A percentile compares a stretch with the other conserved stretches of the same genome.
phyloP scores from a whole-genome alignment of 2,888 invertebrate genomes.

The Pheosia tremula region DNA sequence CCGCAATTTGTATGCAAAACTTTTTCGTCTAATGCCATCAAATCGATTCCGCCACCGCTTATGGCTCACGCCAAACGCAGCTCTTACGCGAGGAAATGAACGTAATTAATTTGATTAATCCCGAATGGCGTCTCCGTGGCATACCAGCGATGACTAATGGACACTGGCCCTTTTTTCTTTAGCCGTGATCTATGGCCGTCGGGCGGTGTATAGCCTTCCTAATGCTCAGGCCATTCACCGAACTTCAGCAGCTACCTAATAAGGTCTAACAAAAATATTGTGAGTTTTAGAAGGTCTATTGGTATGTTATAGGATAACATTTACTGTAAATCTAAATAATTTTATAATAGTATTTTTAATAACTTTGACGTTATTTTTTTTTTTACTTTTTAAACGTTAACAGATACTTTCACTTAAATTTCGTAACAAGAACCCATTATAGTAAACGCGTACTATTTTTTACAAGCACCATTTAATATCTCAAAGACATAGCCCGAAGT shows the following conservation, averaged over 20 bases:
- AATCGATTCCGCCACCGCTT: constrained; percentile 16
- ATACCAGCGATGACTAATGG: constrained; percentile 66
- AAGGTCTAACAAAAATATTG: background rate
- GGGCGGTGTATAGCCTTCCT: background rate
- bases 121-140: constrained; percentile 59
- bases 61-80: constrained; percentile 31
- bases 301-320: too few relatives aligned
- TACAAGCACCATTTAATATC: constrained; percentile 18
- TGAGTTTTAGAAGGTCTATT: too few relatives aligned
- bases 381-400: too few relatives aligned
- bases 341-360: too few relatives aligned
- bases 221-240: background rate
- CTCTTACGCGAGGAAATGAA: constrained; percentile 60
- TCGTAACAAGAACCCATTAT: background rate
- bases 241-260: background rate
- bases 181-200: constrained; percentile 25
- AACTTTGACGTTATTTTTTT: too few relatives aligned
- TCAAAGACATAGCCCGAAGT: constrained; percentile 29
- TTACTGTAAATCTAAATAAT: too few relatives aligned
- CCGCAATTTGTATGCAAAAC: too few relatives aligned
- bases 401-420: background rate
- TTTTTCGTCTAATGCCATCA: too few relatives aligned
- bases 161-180: constrained; percentile 43
- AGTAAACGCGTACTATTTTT: background rate
- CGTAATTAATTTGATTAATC: constrained; percentile 79